Conservation (phyloP, 2,888 invertebrate species). For the Drosophila subquinaria region DNA sequence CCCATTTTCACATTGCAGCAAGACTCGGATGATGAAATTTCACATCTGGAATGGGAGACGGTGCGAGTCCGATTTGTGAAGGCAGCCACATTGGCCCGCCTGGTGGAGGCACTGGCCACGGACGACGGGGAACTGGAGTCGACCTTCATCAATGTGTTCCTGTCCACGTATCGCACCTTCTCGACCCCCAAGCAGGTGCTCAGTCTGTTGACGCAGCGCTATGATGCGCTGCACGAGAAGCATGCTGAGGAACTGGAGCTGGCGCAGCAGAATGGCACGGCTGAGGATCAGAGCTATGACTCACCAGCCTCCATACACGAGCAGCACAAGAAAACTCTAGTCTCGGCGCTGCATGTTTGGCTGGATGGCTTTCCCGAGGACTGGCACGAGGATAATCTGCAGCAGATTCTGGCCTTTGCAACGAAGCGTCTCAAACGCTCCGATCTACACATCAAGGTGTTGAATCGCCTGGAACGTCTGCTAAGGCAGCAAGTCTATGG, state of each 20-base stretch:
- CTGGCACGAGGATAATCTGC: constrained; percentile 88
- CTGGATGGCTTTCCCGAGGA: constrained; percentile 99
- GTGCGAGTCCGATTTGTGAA: constrained; percentile 97
- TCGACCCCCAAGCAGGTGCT: constrained; percentile 95
- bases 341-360: constrained; percentile 98
- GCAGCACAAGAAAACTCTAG: constrained; percentile 90
- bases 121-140: constrained; percentile 98
- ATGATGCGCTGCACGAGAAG: constrained; percentile 88
- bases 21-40: constrained; percentile 96
- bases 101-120: constrained; percentile 97
- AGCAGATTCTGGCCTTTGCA: constrained; percentile 94
- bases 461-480: constrained; percentile 86
- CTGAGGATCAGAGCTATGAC: constrained; percentile 67
- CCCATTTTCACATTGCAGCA: constrained; percentile 68
- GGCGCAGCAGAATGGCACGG: constrained; percentile 59
- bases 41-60: constrained; percentile 99
- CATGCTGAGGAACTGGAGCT: constrained; percentile 75
- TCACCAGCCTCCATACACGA: constrained; percentile 80
- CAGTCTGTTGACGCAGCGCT: constrained; percentile 91
- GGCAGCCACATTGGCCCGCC: constrained; percentile 96
- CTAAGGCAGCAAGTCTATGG: constrained; percentile 86
- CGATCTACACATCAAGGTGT: constrained; percentile 90
- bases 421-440: constrained; percentile 93
- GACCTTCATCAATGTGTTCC: constrained; percentile 98
- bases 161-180: constrained; percentile 96